Base-by-base conservation (phyloP, 2,888 invertebrate genomes). In the Lycia hirtaria region DNA sequence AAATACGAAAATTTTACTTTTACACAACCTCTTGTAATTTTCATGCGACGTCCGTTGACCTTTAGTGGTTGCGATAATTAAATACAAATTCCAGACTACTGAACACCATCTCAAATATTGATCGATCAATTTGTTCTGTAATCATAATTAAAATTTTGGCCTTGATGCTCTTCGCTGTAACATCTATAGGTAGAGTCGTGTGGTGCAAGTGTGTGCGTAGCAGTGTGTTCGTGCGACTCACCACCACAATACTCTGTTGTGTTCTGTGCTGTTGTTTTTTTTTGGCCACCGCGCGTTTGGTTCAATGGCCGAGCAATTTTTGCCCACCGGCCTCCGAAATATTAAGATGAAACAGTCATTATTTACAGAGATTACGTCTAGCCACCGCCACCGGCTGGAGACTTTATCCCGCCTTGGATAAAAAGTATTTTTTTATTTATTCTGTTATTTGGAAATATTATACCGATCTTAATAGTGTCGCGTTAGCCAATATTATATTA, bases 281-380 rank as follows among this genome's bases (percentile, higher is more conserved):
- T 86, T 57, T 84, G 83, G 80, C 79, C 72, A 67, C 72, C 68
- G 61, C 70, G 69, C 72, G 68, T 62, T 55, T 65, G 69, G 77
- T 78, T 88, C 83, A 80, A 74, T 67, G 87, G 77, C 86, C 88
- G 76, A 70, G 71, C 78, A 78, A 78, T 80, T 84, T 85, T 84
- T 71, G 80, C 75, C 80, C 76, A 79, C 74, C 74, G 80, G 74
- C 80, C 78, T 75, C 78, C 69, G 73, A 78, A 75, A 73, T 70
- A 72, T 68, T 67, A 69, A 68, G 60, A 65, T 61, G 62, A 67
- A 72, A 73, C 69, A 71, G 66, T 69, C 65, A 62, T 62, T 64
- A 63, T 62, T 65, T 62, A 40, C 49, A 40, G 53, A 64, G 52
- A 58, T 60, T 55, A 64, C 54, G 48, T 51, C 56, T 51, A 48